These are phyloP conservation scores for Phoeniculus purpureus DNA, from an alignment of 2,797 vertebrate genomes.

Conservation along the genomic window DNA sequence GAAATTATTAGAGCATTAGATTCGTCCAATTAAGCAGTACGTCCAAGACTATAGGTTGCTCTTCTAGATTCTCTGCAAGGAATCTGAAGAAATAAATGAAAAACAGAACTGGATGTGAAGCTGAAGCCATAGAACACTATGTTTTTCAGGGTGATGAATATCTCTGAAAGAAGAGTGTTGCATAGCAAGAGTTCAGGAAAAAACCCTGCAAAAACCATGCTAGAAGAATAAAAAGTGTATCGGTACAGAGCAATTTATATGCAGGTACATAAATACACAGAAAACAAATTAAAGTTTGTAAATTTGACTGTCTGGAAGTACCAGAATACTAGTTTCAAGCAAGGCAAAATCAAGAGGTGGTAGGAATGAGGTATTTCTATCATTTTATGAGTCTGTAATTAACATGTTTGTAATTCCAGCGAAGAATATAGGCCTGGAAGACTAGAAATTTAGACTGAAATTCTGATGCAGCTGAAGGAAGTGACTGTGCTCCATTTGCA, in stretches of 20 bases:
- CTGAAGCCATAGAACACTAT: neutral
- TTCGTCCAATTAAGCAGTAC: neutral
- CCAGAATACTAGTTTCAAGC: neutral
- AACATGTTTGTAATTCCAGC: neutral
- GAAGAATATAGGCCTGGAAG: neutral
- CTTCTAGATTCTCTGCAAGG: neutral
- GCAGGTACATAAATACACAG: neutral
- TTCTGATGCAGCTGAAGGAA: neutral
- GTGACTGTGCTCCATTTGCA: neutral
- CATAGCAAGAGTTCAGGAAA: neutral
- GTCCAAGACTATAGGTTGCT: rapidly evolving
- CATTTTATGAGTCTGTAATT: neutral
- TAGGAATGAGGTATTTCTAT: neutral
- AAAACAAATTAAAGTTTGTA: neutral
- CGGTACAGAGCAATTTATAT: neutral
- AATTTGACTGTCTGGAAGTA: neutral
- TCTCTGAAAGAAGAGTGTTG: neutral
- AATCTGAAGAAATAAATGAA: neutral
- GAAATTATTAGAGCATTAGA: neutral
- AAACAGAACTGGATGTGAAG: neutral
- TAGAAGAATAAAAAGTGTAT: neutral
- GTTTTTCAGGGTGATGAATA: neutral
- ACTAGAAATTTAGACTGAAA: neutral
- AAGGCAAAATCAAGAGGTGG: neutral
- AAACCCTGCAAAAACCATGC: neutral